Conservation (phyloP, 2,888 invertebrate genomes). For the Pardosa pseudoannulata region DNA sequence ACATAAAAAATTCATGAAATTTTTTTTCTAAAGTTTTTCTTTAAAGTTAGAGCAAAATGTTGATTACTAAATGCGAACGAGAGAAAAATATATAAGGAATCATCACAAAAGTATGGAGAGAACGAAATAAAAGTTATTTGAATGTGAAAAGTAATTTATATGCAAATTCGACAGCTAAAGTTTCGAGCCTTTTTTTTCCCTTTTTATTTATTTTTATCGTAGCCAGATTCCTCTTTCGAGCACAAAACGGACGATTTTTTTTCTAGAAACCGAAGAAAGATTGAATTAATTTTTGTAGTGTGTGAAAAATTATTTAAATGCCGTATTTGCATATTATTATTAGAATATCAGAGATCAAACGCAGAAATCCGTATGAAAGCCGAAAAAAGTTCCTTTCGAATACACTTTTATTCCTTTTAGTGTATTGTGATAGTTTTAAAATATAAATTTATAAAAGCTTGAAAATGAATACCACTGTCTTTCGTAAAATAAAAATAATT, state of each 20-base stretch:
- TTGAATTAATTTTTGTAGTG: constrained; percentile 5
- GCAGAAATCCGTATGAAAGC: too few relatives aligned
- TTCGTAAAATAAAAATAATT: too few relatives aligned
- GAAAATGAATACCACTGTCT: too few relatives aligned
- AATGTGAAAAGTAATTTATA: constrained; percentile 63
- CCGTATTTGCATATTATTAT: constrained; percentile 9
- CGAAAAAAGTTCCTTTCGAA: too few relatives aligned
- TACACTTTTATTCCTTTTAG: too few relatives aligned
- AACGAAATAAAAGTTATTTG: constrained; percentile 48
- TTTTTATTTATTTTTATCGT: constrained; percentile 57
- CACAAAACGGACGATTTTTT: not conserved
- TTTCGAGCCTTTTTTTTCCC: constrained; percentile 25
- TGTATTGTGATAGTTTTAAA: too few relatives aligned
- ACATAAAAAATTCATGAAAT: constrained; percentile 26
- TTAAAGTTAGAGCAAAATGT: constrained; percentile 11
- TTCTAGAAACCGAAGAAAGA: not conserved
- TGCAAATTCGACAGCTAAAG: constrained; percentile 52
- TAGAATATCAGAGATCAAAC: not conserved
- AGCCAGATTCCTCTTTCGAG: constrained; percentile 11
- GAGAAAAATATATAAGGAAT: constrained; percentile 10
- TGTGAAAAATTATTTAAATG: not conserved
- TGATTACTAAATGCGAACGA: constrained; percentile 29
- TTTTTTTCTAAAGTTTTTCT: not conserved
- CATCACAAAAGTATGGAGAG: constrained; percentile 25
- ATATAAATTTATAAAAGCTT: too few relatives aligned